Conservation (phyloP, 2,888 invertebrate genomes). For the Lampropteryx suffumata region DNA sequence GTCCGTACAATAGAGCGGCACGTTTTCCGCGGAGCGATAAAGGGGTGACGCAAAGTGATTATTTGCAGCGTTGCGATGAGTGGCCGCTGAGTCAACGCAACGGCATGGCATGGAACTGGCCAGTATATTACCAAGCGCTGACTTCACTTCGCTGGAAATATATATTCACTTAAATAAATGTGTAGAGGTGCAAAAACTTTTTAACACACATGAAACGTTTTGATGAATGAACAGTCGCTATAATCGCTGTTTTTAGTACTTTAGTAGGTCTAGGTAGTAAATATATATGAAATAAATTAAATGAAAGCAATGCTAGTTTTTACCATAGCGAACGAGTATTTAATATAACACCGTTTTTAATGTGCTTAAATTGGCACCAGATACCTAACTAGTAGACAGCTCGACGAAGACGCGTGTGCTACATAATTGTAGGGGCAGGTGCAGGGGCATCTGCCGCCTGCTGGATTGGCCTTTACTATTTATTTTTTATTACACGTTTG, state of each 20-base stretch:
- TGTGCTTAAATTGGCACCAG: constrained; percentile 3
- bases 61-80: constrained; percentile 80
- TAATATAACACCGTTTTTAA: constrained; percentile 1
- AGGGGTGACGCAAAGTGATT: constrained; percentile 80
- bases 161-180: background rate
- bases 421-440: constrained; percentile 74
- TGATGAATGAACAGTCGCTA: too few relatives aligned
- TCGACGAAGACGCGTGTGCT: constrained; percentile 63
- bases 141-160: constrained; percentile 13
- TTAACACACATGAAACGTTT: too few relatives aligned
- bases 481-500: constrained; percentile 51
- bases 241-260: too few relatives aligned
- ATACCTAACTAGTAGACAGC: constrained; percentile 34
- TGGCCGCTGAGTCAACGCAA: constrained; percentile 72
- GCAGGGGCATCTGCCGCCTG: constrained; percentile 73
- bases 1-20: constrained; percentile 63
- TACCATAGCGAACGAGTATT: too few relatives aligned
- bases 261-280: too few relatives aligned
- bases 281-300: too few relatives aligned
- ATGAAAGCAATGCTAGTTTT: too few relatives aligned
- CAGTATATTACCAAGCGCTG: constrained; percentile 37
- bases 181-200: too few relatives aligned
- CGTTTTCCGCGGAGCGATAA: constrained; percentile 74
- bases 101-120: constrained; percentile 41
- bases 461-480: constrained; percentile 61